A percentile compares a stretch with the other conserved stretches of the same genome.
Conservation (phyloP, 2,113 vertebrate genomes). For the Alethe diademata region DNA sequence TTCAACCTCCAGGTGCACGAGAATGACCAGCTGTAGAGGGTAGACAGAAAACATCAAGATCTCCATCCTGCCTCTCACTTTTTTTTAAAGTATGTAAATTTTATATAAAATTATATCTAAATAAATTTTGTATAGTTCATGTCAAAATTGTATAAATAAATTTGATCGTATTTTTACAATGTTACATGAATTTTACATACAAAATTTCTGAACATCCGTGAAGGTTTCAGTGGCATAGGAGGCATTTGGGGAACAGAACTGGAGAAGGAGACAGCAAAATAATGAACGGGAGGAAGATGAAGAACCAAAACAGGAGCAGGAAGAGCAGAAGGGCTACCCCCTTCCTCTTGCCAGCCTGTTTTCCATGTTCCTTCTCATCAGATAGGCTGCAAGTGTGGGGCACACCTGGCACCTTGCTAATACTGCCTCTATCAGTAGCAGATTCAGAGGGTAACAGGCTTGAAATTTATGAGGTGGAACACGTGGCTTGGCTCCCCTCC, state of each 20-base stretch:
- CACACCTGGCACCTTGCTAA: background rate
- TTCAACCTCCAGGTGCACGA: fast-evolving
- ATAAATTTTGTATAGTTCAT: background rate
- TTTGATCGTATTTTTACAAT: background rate
- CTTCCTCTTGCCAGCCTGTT: background rate
- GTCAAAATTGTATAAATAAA: too few species aligned
- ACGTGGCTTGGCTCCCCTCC: background rate
- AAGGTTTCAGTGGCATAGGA: background rate
- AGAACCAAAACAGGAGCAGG: background rate
- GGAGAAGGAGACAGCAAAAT: background rate
- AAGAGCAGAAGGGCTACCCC: background rate
- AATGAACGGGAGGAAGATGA: background rate
- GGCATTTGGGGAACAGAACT: background rate
- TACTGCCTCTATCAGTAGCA: background rate
- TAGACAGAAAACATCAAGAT: background rate
- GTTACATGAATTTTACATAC: background rate
- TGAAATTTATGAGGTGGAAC: background rate
- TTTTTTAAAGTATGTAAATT: background rate
- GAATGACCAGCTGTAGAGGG: background rate
- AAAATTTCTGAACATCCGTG: background rate
- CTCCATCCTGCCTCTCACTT: background rate
- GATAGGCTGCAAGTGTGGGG: background rate
- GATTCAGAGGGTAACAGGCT: background rate
- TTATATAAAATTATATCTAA: background rate
- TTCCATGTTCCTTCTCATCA: background rate